phyloP scores from a whole-genome alignment of 2,113 vertebrate genomes.

The Carassius auratus region DNA sequence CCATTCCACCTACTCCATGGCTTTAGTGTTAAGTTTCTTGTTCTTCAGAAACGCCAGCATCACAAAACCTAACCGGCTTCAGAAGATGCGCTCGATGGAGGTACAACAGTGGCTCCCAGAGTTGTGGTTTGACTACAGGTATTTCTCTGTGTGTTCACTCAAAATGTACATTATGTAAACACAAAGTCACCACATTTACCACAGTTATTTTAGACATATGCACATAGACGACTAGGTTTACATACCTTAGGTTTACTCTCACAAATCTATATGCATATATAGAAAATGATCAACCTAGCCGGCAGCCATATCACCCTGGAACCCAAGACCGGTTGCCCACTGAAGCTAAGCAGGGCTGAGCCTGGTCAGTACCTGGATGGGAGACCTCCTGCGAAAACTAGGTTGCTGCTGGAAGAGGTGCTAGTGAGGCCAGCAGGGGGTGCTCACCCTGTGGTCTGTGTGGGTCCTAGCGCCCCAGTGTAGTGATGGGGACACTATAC shows the following conservation, averaged over 20 bases:
- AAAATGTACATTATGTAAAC: constrained; percentile 6
- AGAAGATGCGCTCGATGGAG: not conserved
- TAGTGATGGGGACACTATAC: too few relatives aligned
- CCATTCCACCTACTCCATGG: not conserved
- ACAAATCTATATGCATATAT: not conserved
- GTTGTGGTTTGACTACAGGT: constrained; percentile 19
- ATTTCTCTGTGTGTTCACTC: constrained; percentile 28
- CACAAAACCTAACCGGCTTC: not conserved
- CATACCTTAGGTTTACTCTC: not conserved
- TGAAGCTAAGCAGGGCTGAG: too few relatives aligned
- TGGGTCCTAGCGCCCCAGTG: too few relatives aligned
- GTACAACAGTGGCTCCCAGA: not conserved
- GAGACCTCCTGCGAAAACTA: too few relatives aligned
- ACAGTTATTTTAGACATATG: not conserved
- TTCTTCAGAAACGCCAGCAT: constrained; percentile 29
- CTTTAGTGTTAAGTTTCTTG: constrained; percentile 20
- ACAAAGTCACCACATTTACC: not conserved
- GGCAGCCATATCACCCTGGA: too few relatives aligned
- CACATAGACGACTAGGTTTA: not conserved
- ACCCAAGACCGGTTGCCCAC: too few relatives aligned
- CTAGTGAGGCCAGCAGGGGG: too few relatives aligned
- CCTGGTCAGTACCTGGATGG: too few relatives aligned
- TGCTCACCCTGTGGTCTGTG: too few relatives aligned
- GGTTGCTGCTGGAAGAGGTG: too few relatives aligned
- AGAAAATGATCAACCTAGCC: not conserved